These are phyloP conservation scores for Prionailurus viverrinus DNA, from an alignment of 2,113 vertebrate species.

Conservation along the genomic window DNA sequence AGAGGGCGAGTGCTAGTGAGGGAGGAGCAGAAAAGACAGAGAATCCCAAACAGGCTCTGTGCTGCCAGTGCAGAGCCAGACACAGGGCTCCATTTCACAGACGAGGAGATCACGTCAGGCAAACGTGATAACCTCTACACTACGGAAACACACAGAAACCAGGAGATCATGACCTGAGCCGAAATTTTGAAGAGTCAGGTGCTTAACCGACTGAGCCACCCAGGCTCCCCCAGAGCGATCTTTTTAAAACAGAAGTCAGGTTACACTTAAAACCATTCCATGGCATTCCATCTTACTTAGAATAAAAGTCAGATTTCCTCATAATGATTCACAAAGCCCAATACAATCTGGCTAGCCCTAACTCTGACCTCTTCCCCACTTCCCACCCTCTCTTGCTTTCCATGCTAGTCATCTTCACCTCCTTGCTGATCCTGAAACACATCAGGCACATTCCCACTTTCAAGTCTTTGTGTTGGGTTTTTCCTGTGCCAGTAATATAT, in stretches of 20 bases:
- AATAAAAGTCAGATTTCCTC: slow-evolving; percentile 16
- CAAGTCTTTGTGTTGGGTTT: neutral
- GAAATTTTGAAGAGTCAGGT: too few relatives aligned
- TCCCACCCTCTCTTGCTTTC: neutral
- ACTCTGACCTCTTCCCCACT: neutral
- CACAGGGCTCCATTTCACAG: too few relatives aligned
- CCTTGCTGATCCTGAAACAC: neutral
- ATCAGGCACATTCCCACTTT: neutral
- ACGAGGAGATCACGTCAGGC: too few relatives aligned
- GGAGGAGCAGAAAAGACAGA: too few relatives aligned
- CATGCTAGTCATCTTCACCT: neutral
- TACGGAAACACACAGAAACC: too few relatives aligned
- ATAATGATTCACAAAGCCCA: neutral
- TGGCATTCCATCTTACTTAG: neutral
- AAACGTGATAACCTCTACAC: too few relatives aligned
- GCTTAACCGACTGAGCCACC: too few relatives aligned
- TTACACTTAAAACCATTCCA: neutral
- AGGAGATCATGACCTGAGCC: too few relatives aligned
- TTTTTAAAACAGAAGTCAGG: neutral
- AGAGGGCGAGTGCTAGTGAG: too few relatives aligned
- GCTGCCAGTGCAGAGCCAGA: too few relatives aligned
- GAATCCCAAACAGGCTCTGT: too few relatives aligned
- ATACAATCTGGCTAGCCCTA: neutral
- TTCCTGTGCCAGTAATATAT: neutral
- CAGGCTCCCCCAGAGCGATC: neutral